Evolutionary conservation across 2,797 vertebrate species (phyloP), one percentile per base, ranked within the genome.

Genomic region (Anguilla marmorata): DNA sequence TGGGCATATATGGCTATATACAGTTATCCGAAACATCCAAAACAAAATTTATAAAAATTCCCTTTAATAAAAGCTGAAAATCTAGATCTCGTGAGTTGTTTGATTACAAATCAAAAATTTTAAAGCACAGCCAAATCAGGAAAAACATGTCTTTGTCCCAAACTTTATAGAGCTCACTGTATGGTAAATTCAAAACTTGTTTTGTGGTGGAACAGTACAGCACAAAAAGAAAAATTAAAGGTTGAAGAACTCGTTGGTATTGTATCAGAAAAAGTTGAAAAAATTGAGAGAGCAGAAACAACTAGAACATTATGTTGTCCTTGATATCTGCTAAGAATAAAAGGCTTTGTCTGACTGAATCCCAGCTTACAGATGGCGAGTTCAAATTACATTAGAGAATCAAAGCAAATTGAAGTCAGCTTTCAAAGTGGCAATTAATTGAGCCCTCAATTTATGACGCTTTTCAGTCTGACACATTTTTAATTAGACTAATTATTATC

Each of bases 401-500:
- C 76, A 48, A 80, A 80, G 76, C 76, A 41, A 50, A 50, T 82
- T 48, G 41, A 82, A 82, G 37, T 82, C 45, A 82, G 41, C 79
- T 82, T 50, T 45, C 41, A 94, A 92, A 93, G 92, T 92, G 94
- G 93, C 94, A 94, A 95, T 94, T 94, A 95, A 95, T 95, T 92
- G 91, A 91, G 93, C 94, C 93, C 95, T 96, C 94, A 95, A 95
- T 95, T 95, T 91, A 90, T 85, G 89, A 92, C 90, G 21, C 91
- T 93, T 93, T 94, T 95, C 92, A 93, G 91, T 85, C 91, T 94
- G 94, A 94, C 94, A 95, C 91, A 80, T 94, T 95, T 85, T 95
- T 96, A 95, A 96, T 96, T 95, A 95, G 94, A 92, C 93, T 93
- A 54, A 96, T 95, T 94, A 95, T 94, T 95, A 95, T 93, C 87